Evolutionary conservation across 1,140 invertebrate genomes (phyloP).

Genomic region (Melanaphis sacchari): DNA sequence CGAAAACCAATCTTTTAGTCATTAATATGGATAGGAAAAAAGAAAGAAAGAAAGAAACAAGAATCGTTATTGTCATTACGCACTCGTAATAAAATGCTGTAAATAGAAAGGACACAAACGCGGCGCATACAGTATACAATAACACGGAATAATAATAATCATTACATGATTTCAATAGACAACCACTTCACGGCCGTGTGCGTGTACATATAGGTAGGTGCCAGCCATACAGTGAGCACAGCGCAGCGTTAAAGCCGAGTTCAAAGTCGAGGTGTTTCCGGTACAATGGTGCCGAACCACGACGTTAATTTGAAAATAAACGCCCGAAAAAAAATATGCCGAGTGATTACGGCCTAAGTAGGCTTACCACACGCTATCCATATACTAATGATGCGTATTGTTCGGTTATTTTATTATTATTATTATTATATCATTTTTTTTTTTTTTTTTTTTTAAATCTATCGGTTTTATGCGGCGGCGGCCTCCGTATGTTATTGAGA

Average conservation of each 20-base stretch:
- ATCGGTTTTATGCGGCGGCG: neutral
- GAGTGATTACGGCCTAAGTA: slow-evolving; percentile 14
- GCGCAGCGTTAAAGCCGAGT: neutral
- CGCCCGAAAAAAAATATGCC: slow-evolving; percentile 3
- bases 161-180: slow-evolving; percentile 20
- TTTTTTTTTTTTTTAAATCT: neutral
- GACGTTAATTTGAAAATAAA: slow-evolving; percentile 34
- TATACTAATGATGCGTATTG: slow-evolving; percentile 31
- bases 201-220: neutral
- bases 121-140: neutral
- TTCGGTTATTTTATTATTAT: slow-evolving; percentile 11
- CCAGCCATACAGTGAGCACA: neutral
- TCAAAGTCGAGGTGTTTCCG: neutral
- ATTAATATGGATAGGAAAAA: neutral
- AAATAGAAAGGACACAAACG: neutral
- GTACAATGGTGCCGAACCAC: slow-evolving; percentile 23
- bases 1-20: neutral
- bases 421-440: neutral
- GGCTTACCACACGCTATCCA: neutral
- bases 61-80: neutral
- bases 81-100: neutral
- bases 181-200: neutral
- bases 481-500: neutral
- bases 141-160: slow-evolving; percentile 15
- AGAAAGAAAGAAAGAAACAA: neutral